Base-by-base conservation (phyloP, 2,888 invertebrate genomes). In the Caenorhabditis virilis region DNA sequence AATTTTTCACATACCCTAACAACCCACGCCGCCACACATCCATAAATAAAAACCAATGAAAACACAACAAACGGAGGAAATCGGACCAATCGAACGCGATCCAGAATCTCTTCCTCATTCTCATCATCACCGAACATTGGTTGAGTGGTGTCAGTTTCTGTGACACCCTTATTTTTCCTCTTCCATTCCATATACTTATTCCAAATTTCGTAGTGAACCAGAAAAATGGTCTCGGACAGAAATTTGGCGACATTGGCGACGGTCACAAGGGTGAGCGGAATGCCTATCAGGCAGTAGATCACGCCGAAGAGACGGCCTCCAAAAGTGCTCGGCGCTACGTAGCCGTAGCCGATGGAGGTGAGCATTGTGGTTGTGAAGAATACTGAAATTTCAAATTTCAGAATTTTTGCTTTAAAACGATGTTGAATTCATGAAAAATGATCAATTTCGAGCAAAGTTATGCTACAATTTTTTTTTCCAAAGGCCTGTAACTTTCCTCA, bases 241-340 rank as follows among this genome's bases (percentile, higher is more conserved):
- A 80, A 80, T 47, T 80, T 81, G 43, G 80, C 80, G 16, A 81
- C 72, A 52, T 80, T 81, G 2, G 79, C 79, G 2, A 79, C 79
- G 0, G 79, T 79, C 1, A 79, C 76, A 23, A 76, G 59, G n/a
- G 76, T 74, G 18, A 76, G 57, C 9, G 76, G 76, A 23, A 76
- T 74, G 15, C 76, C 76, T 50, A 92, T 86, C 61, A 91, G 85
- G 0, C 92, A 91, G 86, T 91, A 93, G 54, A 91, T 84, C 84
- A 93, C 91, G 85, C 91, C 91, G 86, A 93, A 92, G 49, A 91
- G 85, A 85, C 93, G 92, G 23, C 93, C 93, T 2, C 75, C 70
- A 52, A 78, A 76, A 0, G 81, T 81, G 25, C 68, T 71, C 16
- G 81, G 81, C 22, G 76, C 81, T 16, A 81, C 79, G 39, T 75